Conservation (phyloP, 1,140 invertebrate species). For the Grapholita molesta region DNA sequence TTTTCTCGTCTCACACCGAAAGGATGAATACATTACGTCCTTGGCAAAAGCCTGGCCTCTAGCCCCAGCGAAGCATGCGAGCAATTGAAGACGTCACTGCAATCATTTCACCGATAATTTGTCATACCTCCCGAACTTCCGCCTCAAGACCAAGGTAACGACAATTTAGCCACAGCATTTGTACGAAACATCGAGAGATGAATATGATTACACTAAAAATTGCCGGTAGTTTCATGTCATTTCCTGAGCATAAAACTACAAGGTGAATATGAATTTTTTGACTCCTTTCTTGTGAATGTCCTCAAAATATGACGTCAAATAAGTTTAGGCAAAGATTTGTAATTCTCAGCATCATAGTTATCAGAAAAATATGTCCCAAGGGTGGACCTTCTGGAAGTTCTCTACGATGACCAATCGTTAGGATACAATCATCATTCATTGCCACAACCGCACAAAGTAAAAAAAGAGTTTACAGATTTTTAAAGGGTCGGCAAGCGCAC, state of each 20-base stretch:
- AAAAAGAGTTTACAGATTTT: no score
- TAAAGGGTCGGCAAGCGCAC: no score
- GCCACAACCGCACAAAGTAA: no score
- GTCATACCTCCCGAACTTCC: slow-evolving; percentile 27
- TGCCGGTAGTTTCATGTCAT: not conserved
- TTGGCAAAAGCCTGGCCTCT: slow-evolving; percentile 18
- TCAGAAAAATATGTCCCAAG: no score
- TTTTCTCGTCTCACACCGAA: not conserved
- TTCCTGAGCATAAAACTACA: not conserved
- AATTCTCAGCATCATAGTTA: no score
- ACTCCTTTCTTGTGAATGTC: not conserved
- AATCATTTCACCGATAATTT: slow-evolving; percentile 37
- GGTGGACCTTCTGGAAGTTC: no score
- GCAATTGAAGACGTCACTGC: slow-evolving; percentile 29
- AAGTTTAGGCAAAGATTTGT: not conserved
- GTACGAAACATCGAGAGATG: not conserved
- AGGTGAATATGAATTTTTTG: not conserved
- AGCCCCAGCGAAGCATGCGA: slow-evolving; percentile 28
- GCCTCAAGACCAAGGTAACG: slow-evolving; percentile 11
- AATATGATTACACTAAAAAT: slow-evolving; percentile 7
- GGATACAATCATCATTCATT: no score
- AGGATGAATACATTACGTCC: not conserved
- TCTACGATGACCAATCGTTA: no score
- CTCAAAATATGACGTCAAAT: not conserved
- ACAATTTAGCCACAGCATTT: slow-evolving; percentile 12